Base-by-base conservation (phyloP, 2,113 vertebrate genomes). In the Capreolus pygargus region DNA sequence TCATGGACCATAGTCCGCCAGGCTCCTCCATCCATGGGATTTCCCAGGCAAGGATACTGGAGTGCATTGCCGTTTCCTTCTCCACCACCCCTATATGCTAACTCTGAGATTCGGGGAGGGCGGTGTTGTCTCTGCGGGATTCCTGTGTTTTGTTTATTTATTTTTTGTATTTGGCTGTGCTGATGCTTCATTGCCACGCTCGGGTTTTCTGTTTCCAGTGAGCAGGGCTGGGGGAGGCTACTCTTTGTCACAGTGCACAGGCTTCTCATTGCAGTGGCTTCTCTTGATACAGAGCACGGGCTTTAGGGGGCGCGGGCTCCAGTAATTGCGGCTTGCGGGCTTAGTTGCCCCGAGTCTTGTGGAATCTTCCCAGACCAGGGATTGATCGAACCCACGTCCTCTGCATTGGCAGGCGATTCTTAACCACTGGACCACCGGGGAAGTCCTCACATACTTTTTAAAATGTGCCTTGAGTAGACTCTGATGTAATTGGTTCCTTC, bases 241-340 rank as follows among this genome's bases (percentile, higher is more conserved):
- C 70, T 43, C 11, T 76, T 14, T 39, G 70, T 43, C 11, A 0
- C 5, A 3, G 21, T 7, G 36, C 36, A 39, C 36, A 25, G 70
- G 70, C 70, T 25, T 39, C 67, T 74, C 10, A 1, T 13, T 39
- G 67, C 67, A 12, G 36, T 6, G n/a, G n/a, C 67, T 6, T 13
- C 36, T 43, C 70, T 25, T 2, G 21, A 13, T 74, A 36, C 70
- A 23, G n/a, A 74, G 70, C 21, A 7, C 0, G 11, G 36, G 70
- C 11, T 61, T 14, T 60, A 28, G 58, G 27, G 58, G 28, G 58
- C 5, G 11, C 12, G 5, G 58, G 27, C 27, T 74, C 43, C n/a
- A 3, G 21, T 6, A 13, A 21, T 43, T 43, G 36, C 0, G 36
- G 11, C 10, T 3, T 43, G n/a, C 2, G 2, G 21, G 70, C 70